Evolutionary conservation across 1,140 invertebrate genomes (phyloP), one percentile per base, ranked within the genome.

Genomic region (Leptonema lineaticorne): DNA sequence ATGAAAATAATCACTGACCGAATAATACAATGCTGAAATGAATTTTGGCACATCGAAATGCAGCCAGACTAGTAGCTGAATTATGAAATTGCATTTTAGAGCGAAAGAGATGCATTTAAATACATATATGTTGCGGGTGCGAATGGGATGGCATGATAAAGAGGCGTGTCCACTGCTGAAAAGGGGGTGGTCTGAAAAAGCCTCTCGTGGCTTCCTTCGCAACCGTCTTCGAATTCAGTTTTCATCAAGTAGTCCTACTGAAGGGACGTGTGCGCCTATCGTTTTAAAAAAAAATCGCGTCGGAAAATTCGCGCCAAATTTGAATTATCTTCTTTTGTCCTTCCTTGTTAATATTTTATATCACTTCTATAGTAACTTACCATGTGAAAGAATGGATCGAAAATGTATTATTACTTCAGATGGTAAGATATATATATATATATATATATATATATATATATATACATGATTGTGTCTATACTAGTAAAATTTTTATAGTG

Each of bases 31-130:
- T n/a, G 48, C 2, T 53, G 9, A 11, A 5, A 27, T 27, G 11
- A 20, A 20, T 53, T 53, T 53, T 18, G 18, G 20, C 11, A 9
- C 48, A 53, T 7, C 20, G 5, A 6, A 16, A 16, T 16, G 46
- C 20, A 7, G 16, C 48, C 46, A 16, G 46, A 7, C 46, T 6
- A n/a, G 20, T 2, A 1, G 29, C 11, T 28, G 58, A 62, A 28
- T 62, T 28, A 62, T 62, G 22, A 37, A 62, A 62, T 33, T 62
- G 58, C 58, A 62, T 27, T 16, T 27, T 20, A 20, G 56, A 27
- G 56, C 26, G 56, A 27, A 27, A 27, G 8, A 3, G 26, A 8
- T 18, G 30, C 7, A 37, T 50, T n/a, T n/a, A n/a, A n/a, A n/a
- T n/a, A n/a, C n/a, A n/a, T n/a, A n/a, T n/a, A n/a, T n/a, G 18